These are phyloP conservation scores for Myiothlypis chrysogaster DNA, from an alignment of 2,797 vertebrate genomes.

Conservation along the genomic window DNA sequence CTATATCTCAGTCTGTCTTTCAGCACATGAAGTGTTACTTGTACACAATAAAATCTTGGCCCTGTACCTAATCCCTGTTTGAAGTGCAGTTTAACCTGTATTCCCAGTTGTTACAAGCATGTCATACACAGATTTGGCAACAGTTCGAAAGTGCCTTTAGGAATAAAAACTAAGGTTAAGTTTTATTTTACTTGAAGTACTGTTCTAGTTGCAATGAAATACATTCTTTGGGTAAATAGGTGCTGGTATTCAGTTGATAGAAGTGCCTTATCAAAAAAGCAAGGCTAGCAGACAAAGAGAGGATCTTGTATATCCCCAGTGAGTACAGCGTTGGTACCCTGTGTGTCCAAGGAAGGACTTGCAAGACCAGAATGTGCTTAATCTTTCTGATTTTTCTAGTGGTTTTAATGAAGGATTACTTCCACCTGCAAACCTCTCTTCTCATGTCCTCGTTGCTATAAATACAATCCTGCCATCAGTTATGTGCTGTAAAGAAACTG, in stretches of 20 bases:
- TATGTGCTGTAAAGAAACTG: neutral
- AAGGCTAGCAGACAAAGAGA: neutral
- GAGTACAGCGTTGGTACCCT: neutral
- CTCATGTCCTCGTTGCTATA: neutral
- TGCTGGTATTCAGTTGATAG: neutral
- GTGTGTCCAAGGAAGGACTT: neutral
- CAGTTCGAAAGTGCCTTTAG: neutral
- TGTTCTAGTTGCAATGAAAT: neutral
- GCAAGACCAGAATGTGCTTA: neutral
- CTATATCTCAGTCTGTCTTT: neutral
- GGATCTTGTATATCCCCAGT: neutral
- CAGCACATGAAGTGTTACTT: neutral
- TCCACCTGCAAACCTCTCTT: neutral
- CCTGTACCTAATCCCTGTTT: neutral
- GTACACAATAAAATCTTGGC: neutral
- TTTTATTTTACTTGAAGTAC: neutral
- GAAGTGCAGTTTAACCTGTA: conserved; percentile 24
- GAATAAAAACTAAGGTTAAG: neutral
- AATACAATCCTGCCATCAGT: neutral
- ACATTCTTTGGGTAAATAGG: neutral
- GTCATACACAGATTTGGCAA: neutral
- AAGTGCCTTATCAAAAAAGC: neutral
- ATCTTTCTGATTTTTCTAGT: neutral
- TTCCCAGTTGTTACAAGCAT: conserved; percentile 1
- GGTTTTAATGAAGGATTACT: neutral